Evolutionary conservation across 2,888 invertebrate species (phyloP), one percentile per base, ranked within the genome.

Genomic region (Panzeria rudis): DNA sequence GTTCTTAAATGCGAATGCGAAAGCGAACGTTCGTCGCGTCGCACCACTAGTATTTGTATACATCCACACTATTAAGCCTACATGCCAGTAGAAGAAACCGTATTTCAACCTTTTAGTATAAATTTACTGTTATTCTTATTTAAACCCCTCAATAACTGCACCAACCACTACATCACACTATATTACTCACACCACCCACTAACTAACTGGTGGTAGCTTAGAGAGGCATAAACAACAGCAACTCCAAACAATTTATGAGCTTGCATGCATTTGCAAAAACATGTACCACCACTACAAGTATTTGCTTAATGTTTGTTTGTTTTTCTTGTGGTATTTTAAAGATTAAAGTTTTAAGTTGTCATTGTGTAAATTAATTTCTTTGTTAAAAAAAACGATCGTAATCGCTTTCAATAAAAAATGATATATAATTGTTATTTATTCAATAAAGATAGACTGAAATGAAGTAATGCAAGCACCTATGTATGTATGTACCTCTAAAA

Each of bases 321-420:
- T 25, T 41, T 54, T 13, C 20, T 64, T 66, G 61, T 61, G 32
- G 32, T 23, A 47, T 56, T 77, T 75, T 35, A 50, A 25, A 68
- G 68, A 59, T 77, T 77, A 59, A 68, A 59, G 47, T 68, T 68
- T 50, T 59, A 68, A 59, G 17, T 77, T 77, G 68, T 77, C 77
- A 77, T 68, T 68, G 56, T 75, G 5, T 50, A 29, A 35, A 50
- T 75, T 15, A n/a, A 20, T 38, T 52, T 59, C 38, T 56, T 71
- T 56, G 38, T 56, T 35, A 32, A 52, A 69, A 23, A 38, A 54
- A 13, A 54, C 13, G 23, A 38, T 52, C 32, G 2, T 52, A 50
- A 64, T 64, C 47, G 64, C 47, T 64, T 47, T 29, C 3, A 59
- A 4, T 20, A 35, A 50, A 50, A 23, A 20, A 9, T 50, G 3